These are phyloP conservation scores for Idaea aversata DNA, from an alignment of 2,888 invertebrate genomes.

Conservation along the genomic window DNA sequence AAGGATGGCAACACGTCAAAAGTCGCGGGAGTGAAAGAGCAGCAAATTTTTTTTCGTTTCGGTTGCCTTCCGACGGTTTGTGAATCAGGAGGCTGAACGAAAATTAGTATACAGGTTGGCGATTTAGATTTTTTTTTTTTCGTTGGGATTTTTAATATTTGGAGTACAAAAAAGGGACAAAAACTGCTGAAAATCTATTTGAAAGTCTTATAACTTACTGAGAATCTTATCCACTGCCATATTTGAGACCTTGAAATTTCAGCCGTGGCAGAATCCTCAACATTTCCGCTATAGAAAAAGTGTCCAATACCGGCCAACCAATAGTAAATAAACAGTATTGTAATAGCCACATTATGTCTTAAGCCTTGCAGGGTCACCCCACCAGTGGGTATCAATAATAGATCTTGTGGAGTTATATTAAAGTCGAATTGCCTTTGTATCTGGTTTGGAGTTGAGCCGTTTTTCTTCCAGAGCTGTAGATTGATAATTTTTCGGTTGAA, in stretches of 20 bases:
- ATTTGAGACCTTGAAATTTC: slow-evolving; percentile 87
- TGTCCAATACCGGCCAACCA: slow-evolving; percentile 85
- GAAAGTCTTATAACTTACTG: too few relatives aligned
- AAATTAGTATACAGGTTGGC: too few relatives aligned
- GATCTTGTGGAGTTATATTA: slow-evolving; percentile 66
- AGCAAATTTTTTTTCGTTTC: too few relatives aligned
- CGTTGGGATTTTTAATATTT: too few relatives aligned
- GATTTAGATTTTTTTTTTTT: too few relatives aligned
- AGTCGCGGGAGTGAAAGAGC: too few relatives aligned
- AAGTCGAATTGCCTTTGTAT: slow-evolving; percentile 60
- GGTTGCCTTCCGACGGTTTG: too few relatives aligned
- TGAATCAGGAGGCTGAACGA: too few relatives aligned
- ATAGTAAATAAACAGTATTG: slow-evolving; percentile 84
- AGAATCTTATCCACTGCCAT: slow-evolving; percentile 87
- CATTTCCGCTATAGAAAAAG: slow-evolving; percentile 82
- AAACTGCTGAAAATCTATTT: too few relatives aligned
- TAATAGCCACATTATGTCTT: slow-evolving; percentile 83
- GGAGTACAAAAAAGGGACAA: too few relatives aligned
- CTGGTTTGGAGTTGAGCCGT: slow-evolving; percentile 74
- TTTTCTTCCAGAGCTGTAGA: slow-evolving; percentile 73
- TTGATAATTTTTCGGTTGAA: slow-evolving; percentile 7
- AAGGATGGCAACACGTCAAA: too few relatives aligned
- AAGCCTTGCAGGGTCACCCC: slow-evolving; percentile 83
- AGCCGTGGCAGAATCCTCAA: slow-evolving; percentile 88
- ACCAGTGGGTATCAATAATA: slow-evolving; percentile 81